Base-by-base conservation (phyloP, 2,113 vertebrate species). In the Tinamus guttatus region DNA sequence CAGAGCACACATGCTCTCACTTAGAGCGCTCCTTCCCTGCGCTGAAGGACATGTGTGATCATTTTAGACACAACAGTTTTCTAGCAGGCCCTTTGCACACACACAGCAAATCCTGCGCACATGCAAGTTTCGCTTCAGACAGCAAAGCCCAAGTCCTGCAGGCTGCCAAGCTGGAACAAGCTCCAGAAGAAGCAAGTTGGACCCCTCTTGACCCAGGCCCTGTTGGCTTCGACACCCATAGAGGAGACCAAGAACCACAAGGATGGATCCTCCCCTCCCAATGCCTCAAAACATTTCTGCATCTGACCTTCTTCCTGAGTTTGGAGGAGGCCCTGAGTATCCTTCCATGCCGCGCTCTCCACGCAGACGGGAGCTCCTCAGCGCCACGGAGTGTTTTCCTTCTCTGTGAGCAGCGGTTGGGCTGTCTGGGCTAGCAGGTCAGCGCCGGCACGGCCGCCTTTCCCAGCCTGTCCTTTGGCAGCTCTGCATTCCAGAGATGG, bases 1-100 rank as follows among this genome's bases (percentile, higher is more conserved):
- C 22, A 1, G 56, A 95, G 89, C 93, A 97, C 96, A 97, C 89
- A 97, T 97, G 96, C 95, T 97, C 96, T 95, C 90, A 97, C 95
- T 97, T 96, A 97, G 85, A 89, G 87, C 32, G 85, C 68, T 65
- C 87, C 85, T 70, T 67, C 71, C 91, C 89, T 83, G 60, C 77
- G 71, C 89, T 75, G 85, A 95, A 77, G 87, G 94, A 95, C 96
- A 95, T 85, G 79, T 97, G 95, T 47, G 90, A 95, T 90, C 93
- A 85, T 89, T 97, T 96, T 94, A 75, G 88, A 80, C 77, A n/a
- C 11, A 0, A 62, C 93, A 3, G 64, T 67, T 85, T 91, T 91
- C 89, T 81, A 85, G 75, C 10, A 64, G 89, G 69, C 80, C 85
- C 70, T 85, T 71, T 85, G 77, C 85, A 56, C 38, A 94, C n/a